Conservation (phyloP, 1,140 invertebrate species). For the Andricus grossulariae region DNA sequence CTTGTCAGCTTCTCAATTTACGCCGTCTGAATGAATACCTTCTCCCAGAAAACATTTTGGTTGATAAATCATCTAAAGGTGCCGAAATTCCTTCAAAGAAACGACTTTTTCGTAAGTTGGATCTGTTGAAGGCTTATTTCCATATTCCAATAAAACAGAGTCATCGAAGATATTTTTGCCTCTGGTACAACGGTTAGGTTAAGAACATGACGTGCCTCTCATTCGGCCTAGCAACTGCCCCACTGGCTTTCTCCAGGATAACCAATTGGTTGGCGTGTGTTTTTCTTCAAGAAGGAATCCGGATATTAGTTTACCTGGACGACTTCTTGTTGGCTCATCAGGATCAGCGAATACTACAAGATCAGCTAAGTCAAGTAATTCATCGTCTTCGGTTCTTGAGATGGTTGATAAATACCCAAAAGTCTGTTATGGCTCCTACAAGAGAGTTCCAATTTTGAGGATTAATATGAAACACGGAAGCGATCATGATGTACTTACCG, state of each 20-base stretch:
- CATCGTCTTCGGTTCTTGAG: no score
- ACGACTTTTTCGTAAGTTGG: no score
- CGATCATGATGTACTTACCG: background rate
- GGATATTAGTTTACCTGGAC: no score
- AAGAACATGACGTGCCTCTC: conserved; percentile 62
- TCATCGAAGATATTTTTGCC: conserved; percentile 46
- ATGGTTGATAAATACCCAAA: no score
- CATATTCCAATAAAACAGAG: no score
- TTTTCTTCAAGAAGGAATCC: conserved; percentile 37
- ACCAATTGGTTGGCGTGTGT: conserved; percentile 48
- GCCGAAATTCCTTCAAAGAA: no score
- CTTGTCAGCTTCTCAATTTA: conserved; percentile 52
- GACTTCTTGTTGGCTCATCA: no score
- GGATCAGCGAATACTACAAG: background rate
- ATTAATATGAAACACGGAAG: conserved; percentile 20
- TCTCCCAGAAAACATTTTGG: conserved; percentile 41
- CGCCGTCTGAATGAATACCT: conserved; percentile 48
- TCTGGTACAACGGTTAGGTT: background rate
- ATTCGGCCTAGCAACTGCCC: conserved; percentile 54
- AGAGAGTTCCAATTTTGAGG: conserved; percentile 6
- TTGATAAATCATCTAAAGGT: conserved; percentile 44
- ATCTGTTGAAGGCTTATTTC: no score
- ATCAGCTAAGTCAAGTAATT: background rate
- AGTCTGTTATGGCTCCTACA: no score
- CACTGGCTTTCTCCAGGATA: conserved; percentile 52